phyloP scores from a whole-genome alignment of 2,113 vertebrate species.

The Tautogolabrus adspersus region DNA sequence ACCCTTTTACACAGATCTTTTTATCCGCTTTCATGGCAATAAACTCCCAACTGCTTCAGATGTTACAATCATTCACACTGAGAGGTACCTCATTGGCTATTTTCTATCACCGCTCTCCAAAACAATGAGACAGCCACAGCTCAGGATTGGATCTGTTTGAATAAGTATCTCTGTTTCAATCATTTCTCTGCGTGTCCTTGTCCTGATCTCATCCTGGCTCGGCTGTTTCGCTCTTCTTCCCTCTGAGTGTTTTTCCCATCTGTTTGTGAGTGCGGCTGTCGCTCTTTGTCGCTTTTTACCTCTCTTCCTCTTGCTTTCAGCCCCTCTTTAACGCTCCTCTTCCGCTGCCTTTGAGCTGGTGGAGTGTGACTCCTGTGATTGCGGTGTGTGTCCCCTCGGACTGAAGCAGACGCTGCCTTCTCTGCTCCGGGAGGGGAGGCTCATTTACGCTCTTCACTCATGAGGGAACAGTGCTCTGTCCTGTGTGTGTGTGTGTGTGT shows the following conservation, averaged over 20 bases:
- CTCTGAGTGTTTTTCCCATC: slow-evolving; percentile 65
- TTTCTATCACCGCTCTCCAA: slow-evolving; percentile 24
- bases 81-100: not conserved
- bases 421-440: slow-evolving; percentile 54
- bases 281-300: slow-evolving; percentile 46
- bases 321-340: slow-evolving; percentile 39
- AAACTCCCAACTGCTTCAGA: not conserved
- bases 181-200: slow-evolving; percentile 43
- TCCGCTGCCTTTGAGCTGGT: slow-evolving; percentile 49
- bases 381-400: slow-evolving; percentile 62
- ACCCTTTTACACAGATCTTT: not conserved
- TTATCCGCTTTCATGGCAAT: not conserved
- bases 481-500: slow-evolving; percentile 16
- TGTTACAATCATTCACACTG: not conserved
- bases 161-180: slow-evolving; percentile 32
- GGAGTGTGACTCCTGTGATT: slow-evolving; percentile 65
- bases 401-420: slow-evolving; percentile 65
- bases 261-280: slow-evolving; percentile 53
- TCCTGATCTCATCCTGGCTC: slow-evolving; percentile 40
- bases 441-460: slow-evolving; percentile 71
- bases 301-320: slow-evolving; percentile 46
- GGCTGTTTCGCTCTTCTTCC: slow-evolving; percentile 22
- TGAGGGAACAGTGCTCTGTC: slow-evolving; percentile 50
- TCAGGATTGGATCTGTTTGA: slow-evolving; percentile 30
- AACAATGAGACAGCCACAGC: slow-evolving; percentile 21